Conservation (phyloP, 1,140 invertebrate genomes). For the Bombus ignitus region DNA sequence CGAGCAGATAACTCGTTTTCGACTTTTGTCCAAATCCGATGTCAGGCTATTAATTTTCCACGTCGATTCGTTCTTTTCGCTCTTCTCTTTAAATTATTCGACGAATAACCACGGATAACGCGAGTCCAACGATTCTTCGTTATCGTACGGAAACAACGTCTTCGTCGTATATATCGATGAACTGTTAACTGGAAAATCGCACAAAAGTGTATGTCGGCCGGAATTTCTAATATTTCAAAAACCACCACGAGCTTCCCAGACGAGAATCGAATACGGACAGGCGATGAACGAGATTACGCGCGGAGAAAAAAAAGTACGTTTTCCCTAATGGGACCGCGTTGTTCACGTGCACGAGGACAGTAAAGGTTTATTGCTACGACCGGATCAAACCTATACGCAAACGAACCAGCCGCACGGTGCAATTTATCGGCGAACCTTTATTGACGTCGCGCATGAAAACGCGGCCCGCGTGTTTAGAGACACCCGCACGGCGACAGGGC, state of each 20-base stretch:
- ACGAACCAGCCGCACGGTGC: background rate
- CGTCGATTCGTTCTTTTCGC: too few relatives aligned
- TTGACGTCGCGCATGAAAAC: slow-evolving; percentile 36
- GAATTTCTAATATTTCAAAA: too few relatives aligned
- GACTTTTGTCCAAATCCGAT: too few relatives aligned
- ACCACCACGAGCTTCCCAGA: background rate
- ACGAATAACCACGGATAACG: too few relatives aligned
- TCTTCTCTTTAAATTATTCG: too few relatives aligned
- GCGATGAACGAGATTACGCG: background rate
- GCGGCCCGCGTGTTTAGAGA: slow-evolving; percentile 16
- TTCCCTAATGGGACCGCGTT: background rate
- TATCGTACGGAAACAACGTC: too few relatives aligned
- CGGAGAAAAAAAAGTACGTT: background rate
- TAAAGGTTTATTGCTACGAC: background rate
- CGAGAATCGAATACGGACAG: background rate
- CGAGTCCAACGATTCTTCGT: too few relatives aligned
- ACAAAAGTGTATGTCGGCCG: background rate
- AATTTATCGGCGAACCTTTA: slow-evolving; percentile 35
- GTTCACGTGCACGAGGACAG: background rate
- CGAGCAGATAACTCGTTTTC: too few relatives aligned
- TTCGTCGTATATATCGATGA: too few relatives aligned
- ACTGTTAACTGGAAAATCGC: background rate
- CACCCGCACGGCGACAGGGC: background rate
- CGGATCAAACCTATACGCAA: slow-evolving; percentile 7
- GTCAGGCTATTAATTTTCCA: too few relatives aligned